Evolutionary conservation across 2,888 invertebrate genomes (phyloP), one percentile per base, ranked within the genome.

Genomic region (Conistra vaccinii): DNA sequence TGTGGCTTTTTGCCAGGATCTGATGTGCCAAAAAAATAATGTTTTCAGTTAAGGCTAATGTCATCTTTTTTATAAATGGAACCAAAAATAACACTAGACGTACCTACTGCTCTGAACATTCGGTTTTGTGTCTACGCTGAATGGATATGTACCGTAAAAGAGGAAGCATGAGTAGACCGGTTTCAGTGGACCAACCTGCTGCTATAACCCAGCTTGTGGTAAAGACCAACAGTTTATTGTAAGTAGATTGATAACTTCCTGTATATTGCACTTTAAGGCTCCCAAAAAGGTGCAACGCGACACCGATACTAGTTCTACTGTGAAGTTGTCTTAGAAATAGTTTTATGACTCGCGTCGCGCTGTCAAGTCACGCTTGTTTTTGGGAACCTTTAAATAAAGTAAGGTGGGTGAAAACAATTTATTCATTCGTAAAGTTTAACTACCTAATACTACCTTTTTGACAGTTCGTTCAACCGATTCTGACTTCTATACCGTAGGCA

Each of bases 1-100:
- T 71, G 61, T 73, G 73, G 85, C 67, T 32, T 29, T 57, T 57
- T 76, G 67, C 67, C 81, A 65, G 17, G 17, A 70, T 26, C 14
- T 12, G 14, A 32, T 69, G 66, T 78, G 4, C 14, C 14, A 58
- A 66, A 29, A 66, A 45, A 45, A n/a, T n/a, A 14, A 39, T 26
- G 17, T 26, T 55, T 26, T 26, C 23, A 60, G 60, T 45, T 26
- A 78, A 51, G 1, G 42, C 32, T 58, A 75, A 78, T 51, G n/a
- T 32, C 4, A 23, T 14, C 32, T 58, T 57, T 32, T 32, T 32
- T 0, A 17, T 57, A 32, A 58, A 60, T 3, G 6, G 17, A 23
- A 35, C 23, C 32, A 10, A 69, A 75, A 45, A 60, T 78, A 60
- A n/a, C 9, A 32, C 58, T 53, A n/a, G 20, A 39, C n/a, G 20